These are phyloP conservation scores for Orchesella cincta DNA, from an alignment of 1,140 invertebrate species.

Conservation along the genomic window DNA sequence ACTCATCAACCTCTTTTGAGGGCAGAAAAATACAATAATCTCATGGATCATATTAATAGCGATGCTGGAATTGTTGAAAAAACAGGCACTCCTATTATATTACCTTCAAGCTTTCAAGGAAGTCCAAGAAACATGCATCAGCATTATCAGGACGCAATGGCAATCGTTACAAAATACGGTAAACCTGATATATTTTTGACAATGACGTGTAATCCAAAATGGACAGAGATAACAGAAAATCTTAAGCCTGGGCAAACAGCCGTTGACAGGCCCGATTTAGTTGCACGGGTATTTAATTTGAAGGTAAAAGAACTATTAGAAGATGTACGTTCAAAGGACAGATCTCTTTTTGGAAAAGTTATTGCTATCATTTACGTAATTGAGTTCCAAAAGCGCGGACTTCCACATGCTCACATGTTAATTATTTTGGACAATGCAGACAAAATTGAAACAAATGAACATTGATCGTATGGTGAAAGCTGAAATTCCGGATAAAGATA, in stretches of 20 bases:
- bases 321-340: too few species aligned
- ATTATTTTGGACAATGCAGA: slow-evolving; percentile 49
- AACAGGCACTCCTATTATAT: slow-evolving; percentile 40
- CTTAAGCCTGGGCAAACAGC: too few species aligned
- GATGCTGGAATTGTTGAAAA: not conserved
- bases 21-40: slow-evolving; percentile 31
- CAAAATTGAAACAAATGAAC: slow-evolving; percentile 40
- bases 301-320: slow-evolving; percentile 35
- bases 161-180: too few species aligned
- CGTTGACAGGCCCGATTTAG: too few species aligned
- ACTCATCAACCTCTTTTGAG: slow-evolving; percentile 36
- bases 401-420: slow-evolving; percentile 55
- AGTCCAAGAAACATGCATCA: too few species aligned
- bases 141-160: too few species aligned
- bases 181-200: too few species aligned
- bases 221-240: too few species aligned
- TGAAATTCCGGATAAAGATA: slow-evolving; percentile 46
- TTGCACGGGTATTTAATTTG: too few species aligned
- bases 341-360: slow-evolving; percentile 52
- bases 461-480: slow-evolving; percentile 50
- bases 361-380: slow-evolving; percentile 47
- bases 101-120: slow-evolving; percentile 51
- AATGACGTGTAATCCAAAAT: too few species aligned
- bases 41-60: slow-evolving; percentile 35
- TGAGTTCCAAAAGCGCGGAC: slow-evolving; percentile 55